Evolutionary conservation across 2,113 vertebrate species (phyloP).

Genomic region (Chauna torquata): DNA sequence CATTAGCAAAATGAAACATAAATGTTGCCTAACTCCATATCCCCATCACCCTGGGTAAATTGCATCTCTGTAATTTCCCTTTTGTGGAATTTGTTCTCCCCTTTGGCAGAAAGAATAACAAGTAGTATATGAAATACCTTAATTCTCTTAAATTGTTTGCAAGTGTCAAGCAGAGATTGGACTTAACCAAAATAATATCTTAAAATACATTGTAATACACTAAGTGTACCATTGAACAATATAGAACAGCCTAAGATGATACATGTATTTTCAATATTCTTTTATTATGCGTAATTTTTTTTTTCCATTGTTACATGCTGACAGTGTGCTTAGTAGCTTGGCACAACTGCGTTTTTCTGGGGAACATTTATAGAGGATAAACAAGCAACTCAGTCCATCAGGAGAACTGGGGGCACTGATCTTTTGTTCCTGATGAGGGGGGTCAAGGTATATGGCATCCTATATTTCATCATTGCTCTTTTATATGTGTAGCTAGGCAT

Average conservation of each 20-base stretch:
- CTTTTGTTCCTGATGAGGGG: neutral
- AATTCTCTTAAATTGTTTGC: neutral
- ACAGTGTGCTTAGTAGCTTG: neutral
- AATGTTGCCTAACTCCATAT: neutral
- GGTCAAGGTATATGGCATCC: neutral
- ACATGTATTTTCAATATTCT: neutral
- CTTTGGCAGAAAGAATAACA: neutral
- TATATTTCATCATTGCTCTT: neutral
- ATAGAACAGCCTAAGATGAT: neutral
- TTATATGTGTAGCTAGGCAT: neutral
- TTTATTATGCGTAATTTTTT: neutral
- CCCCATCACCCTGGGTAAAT: neutral
- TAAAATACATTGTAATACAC: conserved; percentile 18
- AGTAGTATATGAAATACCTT: neutral
- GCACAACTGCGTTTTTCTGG: neutral
- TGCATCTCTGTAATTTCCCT: neutral
- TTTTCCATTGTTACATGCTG: neutral
- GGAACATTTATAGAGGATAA: neutral
- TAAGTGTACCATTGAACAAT: neutral
- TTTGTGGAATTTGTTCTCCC: neutral
- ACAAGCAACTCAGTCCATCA: neutral
- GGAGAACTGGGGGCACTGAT: neutral
- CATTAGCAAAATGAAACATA: neutral
- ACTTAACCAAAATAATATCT: neutral
- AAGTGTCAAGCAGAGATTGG: neutral